Percentiles rank a stretch among this genome's conserved stretches.
phyloP scores from a whole-genome alignment of 1,140 invertebrate species.

The Drosophila eugracilis region DNA sequence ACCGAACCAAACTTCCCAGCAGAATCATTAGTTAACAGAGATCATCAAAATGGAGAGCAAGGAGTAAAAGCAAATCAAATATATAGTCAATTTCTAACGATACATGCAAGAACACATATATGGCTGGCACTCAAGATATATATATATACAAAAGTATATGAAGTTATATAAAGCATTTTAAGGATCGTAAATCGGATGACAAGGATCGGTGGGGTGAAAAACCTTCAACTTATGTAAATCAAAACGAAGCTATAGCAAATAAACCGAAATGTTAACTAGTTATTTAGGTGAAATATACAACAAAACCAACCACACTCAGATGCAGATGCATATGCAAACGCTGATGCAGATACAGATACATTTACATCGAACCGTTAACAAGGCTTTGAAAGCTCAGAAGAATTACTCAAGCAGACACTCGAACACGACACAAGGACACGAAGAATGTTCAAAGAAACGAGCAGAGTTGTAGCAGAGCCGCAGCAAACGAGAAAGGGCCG shows the following conservation, averaged over 20 bases:
- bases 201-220: constrained; percentile 42
- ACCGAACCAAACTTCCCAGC: constrained; percentile 16
- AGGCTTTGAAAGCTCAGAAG: constrained; percentile 45
- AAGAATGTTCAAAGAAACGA: constrained; percentile 50
- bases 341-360: constrained; percentile 25
- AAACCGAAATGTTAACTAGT: constrained; percentile 81
- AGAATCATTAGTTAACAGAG: constrained; percentile 30
- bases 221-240: constrained; percentile 39
- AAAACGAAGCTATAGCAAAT: constrained; percentile 54
- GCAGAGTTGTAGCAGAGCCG: constrained; percentile 67
- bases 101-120: constrained; percentile 51
- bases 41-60: constrained; percentile 45
- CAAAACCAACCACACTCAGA: constrained; percentile 66
- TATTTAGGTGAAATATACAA: constrained; percentile 82
- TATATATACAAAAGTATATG: constrained; percentile 48
- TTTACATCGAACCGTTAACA: constrained; percentile 54
- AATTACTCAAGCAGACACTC: constrained; percentile 31
- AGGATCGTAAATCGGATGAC: constrained; percentile 37
- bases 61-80: constrained; percentile 68
- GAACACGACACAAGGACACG: constrained; percentile 45
- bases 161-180: constrained; percentile 60
- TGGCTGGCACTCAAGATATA: constrained; percentile 49
- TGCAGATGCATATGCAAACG: constrained; percentile 11
- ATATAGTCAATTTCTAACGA: constrained; percentile 76
- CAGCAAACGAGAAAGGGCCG: constrained; percentile 68